These are phyloP conservation scores for Pseudomyrmex pallidus DNA, from an alignment of 1,140 invertebrate genomes.

Conservation along the genomic window DNA sequence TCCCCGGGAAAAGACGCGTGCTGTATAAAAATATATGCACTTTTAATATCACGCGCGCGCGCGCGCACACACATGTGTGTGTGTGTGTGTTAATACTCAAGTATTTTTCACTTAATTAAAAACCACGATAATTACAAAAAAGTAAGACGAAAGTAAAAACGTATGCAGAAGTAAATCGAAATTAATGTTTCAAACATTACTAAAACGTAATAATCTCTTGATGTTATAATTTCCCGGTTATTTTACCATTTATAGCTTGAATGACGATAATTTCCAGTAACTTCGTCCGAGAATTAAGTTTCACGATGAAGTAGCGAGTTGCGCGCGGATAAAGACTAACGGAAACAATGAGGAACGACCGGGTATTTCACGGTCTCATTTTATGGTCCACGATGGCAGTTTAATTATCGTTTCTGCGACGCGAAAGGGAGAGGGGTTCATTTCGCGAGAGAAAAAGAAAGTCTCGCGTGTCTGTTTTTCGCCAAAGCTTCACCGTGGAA, in stretches of 20 bases:
- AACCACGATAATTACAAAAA: not conserved
- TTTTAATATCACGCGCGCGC: not conserved
- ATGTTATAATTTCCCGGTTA: not conserved
- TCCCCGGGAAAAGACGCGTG: not conserved
- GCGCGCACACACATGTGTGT: too few species aligned
- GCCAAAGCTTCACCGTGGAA: not conserved
- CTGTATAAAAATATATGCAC: not conserved
- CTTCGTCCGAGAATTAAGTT: constrained; percentile 7
- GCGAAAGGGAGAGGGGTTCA: not conserved
- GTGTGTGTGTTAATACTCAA: too few species aligned
- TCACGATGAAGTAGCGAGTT: not conserved
- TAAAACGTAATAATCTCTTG: not conserved
- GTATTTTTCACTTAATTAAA: constrained; percentile 4
- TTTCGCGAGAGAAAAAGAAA: constrained; percentile 27
- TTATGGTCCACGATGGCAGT: not conserved
- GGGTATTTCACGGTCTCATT: not conserved
- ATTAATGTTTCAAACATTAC: not conserved
- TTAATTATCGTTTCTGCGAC: constrained; percentile 19
- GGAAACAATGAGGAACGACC: constrained; percentile 29
- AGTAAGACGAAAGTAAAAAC: not conserved
- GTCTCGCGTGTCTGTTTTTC: constrained; percentile 16
- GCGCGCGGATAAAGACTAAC: not conserved
- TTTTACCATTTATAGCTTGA: not conserved
- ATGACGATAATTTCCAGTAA: not conserved
- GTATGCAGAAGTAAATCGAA: not conserved